phyloP scores from a whole-genome alignment of 2,888 invertebrate species.

The Dinocampus coccinellae region DNA sequence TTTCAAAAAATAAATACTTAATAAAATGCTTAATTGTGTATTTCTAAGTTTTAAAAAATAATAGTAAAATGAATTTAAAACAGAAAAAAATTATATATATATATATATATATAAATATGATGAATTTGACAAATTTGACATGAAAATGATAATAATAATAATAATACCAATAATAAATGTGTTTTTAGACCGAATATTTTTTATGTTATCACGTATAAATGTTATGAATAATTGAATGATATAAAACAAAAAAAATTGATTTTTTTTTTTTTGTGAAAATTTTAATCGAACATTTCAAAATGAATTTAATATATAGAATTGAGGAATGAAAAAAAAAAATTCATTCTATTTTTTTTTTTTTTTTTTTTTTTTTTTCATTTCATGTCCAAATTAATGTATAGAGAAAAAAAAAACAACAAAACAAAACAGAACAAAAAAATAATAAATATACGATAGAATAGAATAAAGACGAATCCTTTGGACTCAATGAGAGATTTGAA shows the following conservation, averaged over 20 bases:
- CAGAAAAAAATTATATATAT: background rate
- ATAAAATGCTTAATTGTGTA: background rate
- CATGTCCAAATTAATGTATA: background rate
- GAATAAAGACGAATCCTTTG: background rate
- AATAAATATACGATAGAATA: too few relatives aligned
- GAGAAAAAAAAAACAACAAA: background rate
- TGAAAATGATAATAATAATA: too few relatives aligned
- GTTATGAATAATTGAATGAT: background rate
- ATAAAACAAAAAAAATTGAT: too few relatives aligned
- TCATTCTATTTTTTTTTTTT: too few relatives aligned
- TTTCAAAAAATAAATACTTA: too few relatives aligned
- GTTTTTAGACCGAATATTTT: background rate
- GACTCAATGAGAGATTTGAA: background rate
- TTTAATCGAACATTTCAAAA: background rate
- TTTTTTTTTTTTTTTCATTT: too few relatives aligned
- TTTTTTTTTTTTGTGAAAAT: background rate
- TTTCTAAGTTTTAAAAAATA: background rate
- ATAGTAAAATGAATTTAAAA: background rate
- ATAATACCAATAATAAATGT: too few relatives aligned
- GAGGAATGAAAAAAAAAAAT: too few relatives aligned
- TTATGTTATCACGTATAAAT: background rate
- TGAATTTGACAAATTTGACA: background rate
- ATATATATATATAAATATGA: background rate
- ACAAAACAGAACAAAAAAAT: too few relatives aligned
- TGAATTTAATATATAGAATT: constrained; percentile 15